Percentiles rank a stretch among this genome's conserved stretches.
Evolutionary conservation across 2,113 vertebrate genomes (phyloP).

Genomic region (Deroptyus accipitrinus): DNA sequence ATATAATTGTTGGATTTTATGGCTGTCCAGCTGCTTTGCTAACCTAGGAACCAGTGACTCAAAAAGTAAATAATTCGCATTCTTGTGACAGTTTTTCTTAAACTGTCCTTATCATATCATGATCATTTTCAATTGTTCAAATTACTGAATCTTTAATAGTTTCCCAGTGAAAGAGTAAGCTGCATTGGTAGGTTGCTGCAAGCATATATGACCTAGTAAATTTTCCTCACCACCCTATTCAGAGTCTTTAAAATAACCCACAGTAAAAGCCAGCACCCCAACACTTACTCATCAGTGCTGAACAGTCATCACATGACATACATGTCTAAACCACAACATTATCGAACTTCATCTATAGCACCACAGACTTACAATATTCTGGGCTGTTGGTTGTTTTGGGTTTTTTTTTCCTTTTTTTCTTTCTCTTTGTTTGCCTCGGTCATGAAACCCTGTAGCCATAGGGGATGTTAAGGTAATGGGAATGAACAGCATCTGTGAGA

Average conservation of each 20-base stretch:
- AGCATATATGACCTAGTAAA: not conserved
- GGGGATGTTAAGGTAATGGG: not conserved
- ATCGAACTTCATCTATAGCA: not conserved
- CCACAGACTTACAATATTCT: not conserved
- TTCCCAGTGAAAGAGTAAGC: not conserved
- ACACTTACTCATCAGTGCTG: not conserved
- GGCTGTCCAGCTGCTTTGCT: not conserved
- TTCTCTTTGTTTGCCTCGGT: not conserved
- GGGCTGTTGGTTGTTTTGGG: fast-evolving
- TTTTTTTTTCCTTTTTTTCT: not conserved
- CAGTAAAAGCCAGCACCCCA: not conserved
- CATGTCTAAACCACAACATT: not conserved
- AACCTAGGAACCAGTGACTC: not conserved
- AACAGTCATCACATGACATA: not conserved
- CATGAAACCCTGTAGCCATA: not conserved
- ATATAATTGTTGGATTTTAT: not conserved
- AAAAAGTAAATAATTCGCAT: not conserved
- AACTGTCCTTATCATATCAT: not conserved
- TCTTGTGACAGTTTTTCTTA: not conserved
- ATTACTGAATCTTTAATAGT: not conserved
- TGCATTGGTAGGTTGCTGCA: not conserved
- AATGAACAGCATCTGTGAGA: not conserved
- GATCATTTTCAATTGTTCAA: not conserved
- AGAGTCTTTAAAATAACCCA: not conserved
- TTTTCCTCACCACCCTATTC: not conserved